Evolutionary conservation across 1,140 invertebrate genomes (phyloP), one percentile per base, ranked within the genome.

Genomic region (Ladona fulva): DNA sequence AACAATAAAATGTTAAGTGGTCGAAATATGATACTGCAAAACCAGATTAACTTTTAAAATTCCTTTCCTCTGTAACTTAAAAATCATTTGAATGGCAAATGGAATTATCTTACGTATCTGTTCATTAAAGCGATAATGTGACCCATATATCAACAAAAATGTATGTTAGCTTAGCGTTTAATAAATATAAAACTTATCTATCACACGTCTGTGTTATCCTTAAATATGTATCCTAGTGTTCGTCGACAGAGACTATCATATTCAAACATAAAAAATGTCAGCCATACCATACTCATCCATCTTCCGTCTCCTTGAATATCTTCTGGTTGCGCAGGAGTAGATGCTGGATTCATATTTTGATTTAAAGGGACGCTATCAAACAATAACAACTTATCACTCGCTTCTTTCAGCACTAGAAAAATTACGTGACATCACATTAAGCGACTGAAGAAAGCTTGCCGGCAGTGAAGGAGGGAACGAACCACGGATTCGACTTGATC

Each of bases 251-350:
- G 29, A 37, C 3, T 8, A 37, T 37, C 29, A 8, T 37, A 37
- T 73, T 79, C 75, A 76, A 66, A 42, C 66, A 78, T 25, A 25
- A 59, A 42, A 73, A 77, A 77, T 66, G 78, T 76, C 77, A 52
- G 52, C 83, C 85, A 87, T 85, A 89, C 89, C 86, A 91, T 87
- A 82, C 89, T 90, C 83, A 90, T 88, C 90, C 90, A 92, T 80
- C 90, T 83, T 80, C 87, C 89, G 83, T 92, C 91, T 74, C 90
- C 90, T 79, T 90, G 88, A 76, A 86, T 83, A 85, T 93, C 91
- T 83, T 87, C 86, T 79, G 89, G 85, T 79, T 88, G 87, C 78
- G 87, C 84, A 79, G 91, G 88, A 76, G 88, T 84, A 75, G 88
- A 86, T 80, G 90, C 91, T 81, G 88, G 86, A 85, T 89, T 89